These are phyloP conservation scores for Verasper variegatus DNA, from an alignment of 2,113 vertebrate genomes.

Conservation along the genomic window DNA sequence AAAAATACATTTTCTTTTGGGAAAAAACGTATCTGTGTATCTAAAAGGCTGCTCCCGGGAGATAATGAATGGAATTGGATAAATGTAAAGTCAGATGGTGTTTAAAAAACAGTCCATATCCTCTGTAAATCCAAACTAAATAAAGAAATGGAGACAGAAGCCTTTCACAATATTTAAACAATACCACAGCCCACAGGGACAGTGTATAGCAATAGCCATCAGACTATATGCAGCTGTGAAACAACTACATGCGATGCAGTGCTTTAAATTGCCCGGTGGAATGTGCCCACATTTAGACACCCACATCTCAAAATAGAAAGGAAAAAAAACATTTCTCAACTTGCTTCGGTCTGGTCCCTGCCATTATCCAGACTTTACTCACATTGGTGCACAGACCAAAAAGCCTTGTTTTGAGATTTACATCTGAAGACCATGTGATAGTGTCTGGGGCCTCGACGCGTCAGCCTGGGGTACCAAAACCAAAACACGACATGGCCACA, in stretches of 20 bases:
- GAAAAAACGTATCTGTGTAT: conserved; percentile 23
- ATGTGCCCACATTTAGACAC: conserved; percentile 28
- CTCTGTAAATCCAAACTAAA: conserved; percentile 34
- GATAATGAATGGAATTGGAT: conserved; percentile 5
- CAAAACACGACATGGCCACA: conserved; percentile 56
- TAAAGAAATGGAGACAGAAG: conserved; percentile 39
- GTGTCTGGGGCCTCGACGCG: not conserved
- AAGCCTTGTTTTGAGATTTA: conserved; percentile 1
- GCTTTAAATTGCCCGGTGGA: conserved; percentile 21
- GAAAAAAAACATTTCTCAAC: conserved; percentile 12
- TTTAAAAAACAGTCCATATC: conserved; percentile 34
- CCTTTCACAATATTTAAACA: conserved; percentile 33
- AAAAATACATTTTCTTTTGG: conserved; percentile 9
- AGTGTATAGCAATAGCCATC: conserved; percentile 18
- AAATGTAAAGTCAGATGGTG: conserved; percentile 15
- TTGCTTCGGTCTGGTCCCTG: not conserved
- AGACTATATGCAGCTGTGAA: conserved; percentile 26
- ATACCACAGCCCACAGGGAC: conserved; percentile 21
- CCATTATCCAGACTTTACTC: conserved; percentile 11
- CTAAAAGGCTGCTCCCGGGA: conserved; percentile 23
- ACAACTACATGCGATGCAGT: conserved; percentile 5
- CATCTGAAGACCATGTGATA: conserved; percentile 41
- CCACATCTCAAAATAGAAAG: conserved; percentile 39
- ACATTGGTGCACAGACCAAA: not conserved
- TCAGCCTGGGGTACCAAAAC: conserved; percentile 44